Percentiles rank a stretch among this genome's conserved stretches.
These are phyloP conservation scores for Microplitis manilae DNA, from an alignment of 2,888 invertebrate genomes.

Conservation along the genomic window DNA sequence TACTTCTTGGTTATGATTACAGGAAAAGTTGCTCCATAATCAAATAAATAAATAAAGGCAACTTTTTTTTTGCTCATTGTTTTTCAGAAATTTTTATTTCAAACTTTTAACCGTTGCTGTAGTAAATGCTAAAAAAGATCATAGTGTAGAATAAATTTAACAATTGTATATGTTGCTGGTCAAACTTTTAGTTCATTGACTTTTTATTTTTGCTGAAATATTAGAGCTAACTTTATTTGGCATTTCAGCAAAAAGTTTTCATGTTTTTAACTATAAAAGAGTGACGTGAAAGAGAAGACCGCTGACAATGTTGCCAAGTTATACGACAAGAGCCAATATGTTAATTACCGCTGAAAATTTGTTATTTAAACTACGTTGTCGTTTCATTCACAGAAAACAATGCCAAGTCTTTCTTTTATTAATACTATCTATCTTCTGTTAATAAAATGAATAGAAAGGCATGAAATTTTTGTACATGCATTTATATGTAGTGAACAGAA, in stretches of 20 bases:
- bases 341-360: slow-evolving; percentile 62
- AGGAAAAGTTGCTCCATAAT: too few species aligned
- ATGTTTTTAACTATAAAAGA: slow-evolving; percentile 52
- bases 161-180: too few species aligned
- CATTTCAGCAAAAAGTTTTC: not conserved
- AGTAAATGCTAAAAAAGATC: too few species aligned
- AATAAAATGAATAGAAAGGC: slow-evolving; percentile 38
- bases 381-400: slow-evolving; percentile 63
- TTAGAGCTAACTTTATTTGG: too few species aligned
- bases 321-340: slow-evolving; percentile 67
- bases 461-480: not conserved
- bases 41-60: too few species aligned
- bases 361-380: slow-evolving; percentile 53
- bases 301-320: slow-evolving; percentile 43
- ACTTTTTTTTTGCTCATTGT: too few species aligned
- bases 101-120: too few species aligned
- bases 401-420: slow-evolving; percentile 50
- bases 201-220: too few species aligned
- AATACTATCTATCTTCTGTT: slow-evolving; percentile 38
- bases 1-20: too few species aligned
- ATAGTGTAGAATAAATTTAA: too few species aligned
- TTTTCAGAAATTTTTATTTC: too few species aligned
- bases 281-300: slow-evolving; percentile 30
- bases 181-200: too few species aligned
- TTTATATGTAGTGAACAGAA: slow-evolving; percentile 45